A percentile compares a stretch with the other conserved stretches of the same genome.
These are phyloP conservation scores for Anoura caudifer DNA, from an alignment of 2,113 vertebrate genomes.

Conservation along the genomic window DNA sequence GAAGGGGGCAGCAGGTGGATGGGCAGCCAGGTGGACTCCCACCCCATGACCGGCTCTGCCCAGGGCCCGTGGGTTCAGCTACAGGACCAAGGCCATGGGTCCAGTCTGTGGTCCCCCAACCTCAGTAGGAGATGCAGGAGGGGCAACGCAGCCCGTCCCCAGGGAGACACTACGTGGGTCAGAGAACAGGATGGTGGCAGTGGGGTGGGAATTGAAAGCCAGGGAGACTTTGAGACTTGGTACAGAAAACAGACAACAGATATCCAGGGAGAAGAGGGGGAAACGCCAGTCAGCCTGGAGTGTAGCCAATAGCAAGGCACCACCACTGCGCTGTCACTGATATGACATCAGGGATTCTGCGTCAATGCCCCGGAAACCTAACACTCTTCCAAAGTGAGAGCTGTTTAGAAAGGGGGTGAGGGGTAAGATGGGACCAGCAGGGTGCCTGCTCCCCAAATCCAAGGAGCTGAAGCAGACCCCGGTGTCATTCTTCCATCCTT, in stretches of 20 bases:
- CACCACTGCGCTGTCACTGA: rapidly evolving
- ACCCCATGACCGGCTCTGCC: background rate
- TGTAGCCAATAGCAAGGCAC: rapidly evolving
- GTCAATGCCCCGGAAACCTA: rapidly evolving
- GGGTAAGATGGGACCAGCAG: background rate
- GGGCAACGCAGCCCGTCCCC: background rate
- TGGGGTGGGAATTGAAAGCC: no score
- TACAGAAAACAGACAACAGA: no score
- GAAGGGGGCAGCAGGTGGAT: background rate
- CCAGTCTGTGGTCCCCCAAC: background rate
- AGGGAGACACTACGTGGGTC: background rate
- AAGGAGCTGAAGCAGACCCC: rapidly evolving
- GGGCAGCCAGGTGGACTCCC: background rate
- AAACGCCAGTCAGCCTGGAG: background rate
- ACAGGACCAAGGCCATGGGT: rapidly evolving
- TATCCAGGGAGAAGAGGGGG: rapidly evolving
- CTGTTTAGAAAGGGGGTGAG: background rate
- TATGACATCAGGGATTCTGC: rapidly evolving
- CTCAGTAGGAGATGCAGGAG: rapidly evolving
- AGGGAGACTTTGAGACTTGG: rapidly evolving
- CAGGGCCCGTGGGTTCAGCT: rapidly evolving
- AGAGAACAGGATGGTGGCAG: background rate
- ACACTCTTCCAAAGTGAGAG: rapidly evolving
- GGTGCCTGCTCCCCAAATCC: no score
- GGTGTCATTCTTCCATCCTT: rapidly evolving